phyloP scores from a whole-genome alignment of 1,140 invertebrate genomes.

The Anagrus nilaparvatae region DNA sequence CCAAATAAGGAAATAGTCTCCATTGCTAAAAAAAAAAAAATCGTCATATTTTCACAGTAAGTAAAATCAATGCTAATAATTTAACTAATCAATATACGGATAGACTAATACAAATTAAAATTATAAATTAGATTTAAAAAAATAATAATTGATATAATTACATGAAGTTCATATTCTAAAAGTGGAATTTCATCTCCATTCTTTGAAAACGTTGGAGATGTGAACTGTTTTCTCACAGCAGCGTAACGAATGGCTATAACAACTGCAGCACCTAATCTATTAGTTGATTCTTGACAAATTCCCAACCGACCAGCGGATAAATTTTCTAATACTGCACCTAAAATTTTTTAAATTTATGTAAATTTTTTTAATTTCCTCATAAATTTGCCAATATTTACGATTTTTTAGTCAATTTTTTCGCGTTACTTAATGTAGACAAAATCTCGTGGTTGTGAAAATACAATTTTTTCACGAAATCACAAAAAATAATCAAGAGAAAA shows the following conservation, averaged over 20 bases:
- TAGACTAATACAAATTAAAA: slow-evolving; percentile 2
- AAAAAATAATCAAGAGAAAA: no score
- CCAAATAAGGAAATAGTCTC: slow-evolving; percentile 68
- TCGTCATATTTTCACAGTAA: neutral
- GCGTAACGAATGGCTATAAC: slow-evolving; percentile 76
- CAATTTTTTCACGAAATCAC: no score
- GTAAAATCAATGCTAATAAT: neutral
- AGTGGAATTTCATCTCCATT: slow-evolving; percentile 57
- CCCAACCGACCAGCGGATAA: slow-evolving; percentile 66
- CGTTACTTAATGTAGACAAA: no score
- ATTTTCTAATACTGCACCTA: slow-evolving; percentile 48
- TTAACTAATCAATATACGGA: slow-evolving; percentile 1
- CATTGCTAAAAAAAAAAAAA: slow-evolving; percentile 54
- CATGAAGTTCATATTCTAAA: slow-evolving; percentile 75
- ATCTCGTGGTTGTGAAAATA: no score
- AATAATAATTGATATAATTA: slow-evolving; percentile 24
- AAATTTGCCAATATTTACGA: no score
- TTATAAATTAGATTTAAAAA: slow-evolving; percentile 8
- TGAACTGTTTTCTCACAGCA: slow-evolving; percentile 71
- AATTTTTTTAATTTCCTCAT: no score
- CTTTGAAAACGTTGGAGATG: slow-evolving; percentile 39
- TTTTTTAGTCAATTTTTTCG: no score
- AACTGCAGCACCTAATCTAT: slow-evolving; percentile 56
- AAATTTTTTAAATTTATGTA: slow-evolving; percentile 12
- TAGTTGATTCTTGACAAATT: slow-evolving; percentile 60